Evolutionary conservation across 2,113 vertebrate genomes (phyloP), one percentile per base, ranked within the genome.

Genomic region (Anolis sagrei): DNA sequence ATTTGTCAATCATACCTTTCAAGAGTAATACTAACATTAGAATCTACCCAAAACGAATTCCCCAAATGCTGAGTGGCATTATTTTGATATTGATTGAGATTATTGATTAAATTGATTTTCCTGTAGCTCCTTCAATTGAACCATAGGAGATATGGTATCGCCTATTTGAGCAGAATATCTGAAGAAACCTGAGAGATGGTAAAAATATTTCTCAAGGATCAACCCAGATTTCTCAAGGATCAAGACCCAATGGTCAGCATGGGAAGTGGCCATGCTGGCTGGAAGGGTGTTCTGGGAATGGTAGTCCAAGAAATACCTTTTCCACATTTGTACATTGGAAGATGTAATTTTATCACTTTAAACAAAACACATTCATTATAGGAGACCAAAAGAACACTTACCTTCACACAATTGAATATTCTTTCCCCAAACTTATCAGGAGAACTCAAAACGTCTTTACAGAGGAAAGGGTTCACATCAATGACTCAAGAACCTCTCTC

Each of bases 381-480:
- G n/a, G 86, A 91, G 48, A 91, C 76, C 87, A 89, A 92, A 90
- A 93, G 83, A 84, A 64, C 85, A 90, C 87, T 84, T 95, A 94
- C 93, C 90, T 92, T 91, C 70, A 89, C 75, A 76, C 80, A 85
- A 87, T 87, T 93, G 90, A 76, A 86, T 83, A 83, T 87, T 84
- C 27, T 89, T 19, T 91, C 88, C 83, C 86, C 82, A 89, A 86
- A 82, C 61, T 80, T 93, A 87, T 13, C 58, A 89, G 93, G 89
- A 70, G 89, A 89, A 92, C 86, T 85, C 82, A 89, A 93, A 87
- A 89, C 72, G 82, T 84, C 85, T 85, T 77, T 90, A 90, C 79
- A 83, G 86, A 86, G 91, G 89, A 85, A 93, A 93, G 86, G 81
- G 74, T 88, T 85, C 36, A 81, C 82, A 82, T 39, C 19, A 70